A percentile compares a stretch with the other conserved stretches of the same genome.
phyloP scores from a whole-genome alignment of 1,140 invertebrate species.

The Mylabris phalerata region DNA sequence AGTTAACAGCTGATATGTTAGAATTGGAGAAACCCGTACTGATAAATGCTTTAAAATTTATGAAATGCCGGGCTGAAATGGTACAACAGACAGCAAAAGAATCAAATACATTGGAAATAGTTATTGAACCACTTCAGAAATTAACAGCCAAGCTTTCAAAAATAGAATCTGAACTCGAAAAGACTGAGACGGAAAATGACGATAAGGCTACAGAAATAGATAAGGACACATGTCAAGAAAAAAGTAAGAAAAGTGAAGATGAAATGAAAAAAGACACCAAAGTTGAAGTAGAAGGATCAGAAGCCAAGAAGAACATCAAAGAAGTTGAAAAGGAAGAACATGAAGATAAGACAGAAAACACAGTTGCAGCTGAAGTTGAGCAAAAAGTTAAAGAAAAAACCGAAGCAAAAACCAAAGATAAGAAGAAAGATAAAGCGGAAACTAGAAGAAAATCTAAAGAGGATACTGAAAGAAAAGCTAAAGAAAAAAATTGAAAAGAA shows the following conservation, averaged over 20 bases:
- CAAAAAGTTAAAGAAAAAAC: slow-evolving; percentile 34
- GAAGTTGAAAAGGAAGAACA: slow-evolving; percentile 21
- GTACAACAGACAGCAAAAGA: too few species aligned
- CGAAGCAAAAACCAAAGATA: slow-evolving; percentile 17
- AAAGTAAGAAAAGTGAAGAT: slow-evolving; percentile 33
- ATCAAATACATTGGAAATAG: too few species aligned
- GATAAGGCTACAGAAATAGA: slow-evolving; percentile 26
- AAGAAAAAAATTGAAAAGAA: slow-evolving; percentile 21
- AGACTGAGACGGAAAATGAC: slow-evolving; percentile 25
- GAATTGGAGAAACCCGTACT: too few species aligned
- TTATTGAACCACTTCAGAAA: background rate
- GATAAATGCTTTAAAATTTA: too few species aligned
- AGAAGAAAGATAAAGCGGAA: slow-evolving; percentile 13
- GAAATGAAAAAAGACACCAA: slow-evolving; percentile 41
- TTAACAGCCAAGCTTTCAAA: background rate
- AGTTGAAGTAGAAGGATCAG: slow-evolving; percentile 21
- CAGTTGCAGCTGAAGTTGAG: slow-evolving; percentile 13
- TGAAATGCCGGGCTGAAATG: too few species aligned
- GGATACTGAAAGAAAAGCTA: slow-evolving; percentile 30
- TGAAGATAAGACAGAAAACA: slow-evolving; percentile 19
- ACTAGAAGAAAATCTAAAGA: slow-evolving; percentile 32
- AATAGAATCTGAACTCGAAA: slow-evolving; percentile 3
- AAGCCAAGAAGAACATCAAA: slow-evolving; percentile 34
- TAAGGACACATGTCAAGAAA: slow-evolving; percentile 26
- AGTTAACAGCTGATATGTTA: too few species aligned